Evolutionary conservation across 2,113 vertebrate genomes (phyloP).

Genomic region (Ardeotis arabs): DNA sequence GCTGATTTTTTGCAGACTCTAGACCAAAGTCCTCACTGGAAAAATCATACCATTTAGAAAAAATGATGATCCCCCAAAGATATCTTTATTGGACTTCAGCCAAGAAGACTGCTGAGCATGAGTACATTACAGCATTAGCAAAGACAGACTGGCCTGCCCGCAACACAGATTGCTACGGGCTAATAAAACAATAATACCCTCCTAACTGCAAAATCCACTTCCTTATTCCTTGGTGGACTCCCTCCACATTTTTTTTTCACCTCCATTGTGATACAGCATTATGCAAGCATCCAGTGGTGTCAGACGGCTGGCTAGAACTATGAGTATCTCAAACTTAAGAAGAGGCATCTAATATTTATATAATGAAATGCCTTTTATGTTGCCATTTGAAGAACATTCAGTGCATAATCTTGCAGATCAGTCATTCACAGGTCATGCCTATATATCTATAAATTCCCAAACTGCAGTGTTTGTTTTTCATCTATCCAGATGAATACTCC

Average conservation of each 20-base stretch:
- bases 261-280: not conserved
- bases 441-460: not conserved
- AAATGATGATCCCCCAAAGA: not conserved
- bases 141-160: not conserved
- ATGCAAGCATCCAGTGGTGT: not conserved
- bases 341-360: not conserved
- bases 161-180: not conserved
- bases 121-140: not conserved
- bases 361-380: not conserved
- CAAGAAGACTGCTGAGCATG: not conserved
- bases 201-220: not conserved
- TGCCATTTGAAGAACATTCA: not conserved
- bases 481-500: constrained; percentile 8
- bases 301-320: not conserved
- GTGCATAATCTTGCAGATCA: not conserved
- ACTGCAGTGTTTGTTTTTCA: not conserved
- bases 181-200: not conserved
- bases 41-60: not conserved
- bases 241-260: fast-evolving
- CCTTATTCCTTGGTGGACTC: not conserved
- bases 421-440: not conserved
- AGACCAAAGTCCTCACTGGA: not conserved
- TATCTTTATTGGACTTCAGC: not conserved
- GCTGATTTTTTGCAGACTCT: not conserved
- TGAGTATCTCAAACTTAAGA: not conserved